Conservation (phyloP, 2,888 invertebrate genomes). For the Bedellia somnulentella region DNA sequence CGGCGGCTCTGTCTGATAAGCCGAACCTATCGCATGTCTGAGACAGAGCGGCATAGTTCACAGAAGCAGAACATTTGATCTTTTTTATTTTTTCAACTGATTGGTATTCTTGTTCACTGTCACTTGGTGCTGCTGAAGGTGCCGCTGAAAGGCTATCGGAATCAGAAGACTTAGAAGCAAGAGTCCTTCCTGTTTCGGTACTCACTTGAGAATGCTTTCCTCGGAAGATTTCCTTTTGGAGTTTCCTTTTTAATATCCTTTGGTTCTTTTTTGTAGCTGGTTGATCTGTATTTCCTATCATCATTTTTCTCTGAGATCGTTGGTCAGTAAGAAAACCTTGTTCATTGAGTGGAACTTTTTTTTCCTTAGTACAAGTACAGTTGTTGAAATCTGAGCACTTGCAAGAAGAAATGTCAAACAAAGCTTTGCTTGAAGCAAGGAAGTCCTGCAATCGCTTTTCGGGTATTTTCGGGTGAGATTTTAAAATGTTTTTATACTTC, state of each 20-base stretch:
- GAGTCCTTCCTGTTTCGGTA: too few relatives aligned
- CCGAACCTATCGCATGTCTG: constrained; percentile 11
- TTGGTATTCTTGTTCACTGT: too few relatives aligned
- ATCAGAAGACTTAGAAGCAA: too few relatives aligned
- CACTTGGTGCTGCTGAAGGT: background rate
- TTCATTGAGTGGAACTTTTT: constrained; percentile 9
- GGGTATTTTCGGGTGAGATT: constrained; percentile 5
- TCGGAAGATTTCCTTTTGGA: background rate
- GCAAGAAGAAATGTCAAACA: constrained; percentile 10
- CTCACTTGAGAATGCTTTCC: background rate
- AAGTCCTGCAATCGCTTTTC: constrained; percentile 5
- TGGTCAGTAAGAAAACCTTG: constrained; percentile 8
- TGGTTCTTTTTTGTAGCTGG: constrained; percentile 7
- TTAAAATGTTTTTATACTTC: constrained; percentile 10
- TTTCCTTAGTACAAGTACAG: constrained; percentile 7
- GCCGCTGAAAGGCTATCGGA: background rate
- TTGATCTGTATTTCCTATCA: constrained; percentile 6
- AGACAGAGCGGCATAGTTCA: constrained; percentile 6
- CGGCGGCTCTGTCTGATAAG: constrained; percentile 11
- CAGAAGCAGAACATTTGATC: background rate
- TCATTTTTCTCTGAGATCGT: constrained; percentile 7
- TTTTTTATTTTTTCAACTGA: background rate
- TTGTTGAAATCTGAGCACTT: constrained; percentile 8
- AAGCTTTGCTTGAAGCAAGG: constrained; percentile 5
- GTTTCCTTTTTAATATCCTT: constrained; percentile 8